phyloP scores from a whole-genome alignment of 1,140 invertebrate genomes.

The Magallana gigas region DNA sequence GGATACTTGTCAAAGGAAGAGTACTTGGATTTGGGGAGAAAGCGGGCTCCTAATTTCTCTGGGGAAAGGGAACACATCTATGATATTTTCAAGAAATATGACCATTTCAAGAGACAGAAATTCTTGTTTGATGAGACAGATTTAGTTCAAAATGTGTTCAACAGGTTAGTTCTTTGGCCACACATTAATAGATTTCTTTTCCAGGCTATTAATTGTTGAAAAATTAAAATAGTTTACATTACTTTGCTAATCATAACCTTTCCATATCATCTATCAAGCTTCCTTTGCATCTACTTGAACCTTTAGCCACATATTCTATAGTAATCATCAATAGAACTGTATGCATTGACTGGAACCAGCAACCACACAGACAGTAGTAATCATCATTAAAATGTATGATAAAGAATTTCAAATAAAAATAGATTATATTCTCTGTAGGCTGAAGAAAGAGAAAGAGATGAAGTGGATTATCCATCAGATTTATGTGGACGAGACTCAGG shows the following conservation, averaged over 20 bases:
- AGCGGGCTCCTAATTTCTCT: conserved; percentile 73
- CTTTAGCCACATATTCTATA: too few species aligned
- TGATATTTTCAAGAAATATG: conserved; percentile 63
- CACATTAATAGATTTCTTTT: too few species aligned
- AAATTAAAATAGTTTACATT: too few species aligned
- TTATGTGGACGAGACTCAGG: conserved; percentile 77
- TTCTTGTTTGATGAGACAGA: conserved; percentile 74
- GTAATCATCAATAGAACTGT: too few species aligned
- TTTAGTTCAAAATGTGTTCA: conserved; percentile 63
- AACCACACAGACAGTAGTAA: too few species aligned
- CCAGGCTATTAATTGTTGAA: too few species aligned
- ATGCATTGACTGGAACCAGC: too few species aligned
- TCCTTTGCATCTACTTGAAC: too few species aligned
- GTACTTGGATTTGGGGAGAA: conserved; percentile 69
- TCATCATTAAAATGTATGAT: too few species aligned
- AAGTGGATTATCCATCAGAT: conserved; percentile 72
- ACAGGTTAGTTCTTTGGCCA: conserved; percentile 1
- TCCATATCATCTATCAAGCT: too few species aligned
- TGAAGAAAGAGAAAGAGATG: conserved; percentile 54
- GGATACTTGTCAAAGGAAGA: conserved; percentile 65
- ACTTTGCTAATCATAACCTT: too few species aligned
- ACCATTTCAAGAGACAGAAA: conserved; percentile 64
- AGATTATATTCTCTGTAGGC: neutral
- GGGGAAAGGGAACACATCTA: conserved; percentile 67
- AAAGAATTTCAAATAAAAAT: neutral